Conservation (phyloP, 2,113 vertebrate genomes). For the Campylorhamphus procurvoides region DNA sequence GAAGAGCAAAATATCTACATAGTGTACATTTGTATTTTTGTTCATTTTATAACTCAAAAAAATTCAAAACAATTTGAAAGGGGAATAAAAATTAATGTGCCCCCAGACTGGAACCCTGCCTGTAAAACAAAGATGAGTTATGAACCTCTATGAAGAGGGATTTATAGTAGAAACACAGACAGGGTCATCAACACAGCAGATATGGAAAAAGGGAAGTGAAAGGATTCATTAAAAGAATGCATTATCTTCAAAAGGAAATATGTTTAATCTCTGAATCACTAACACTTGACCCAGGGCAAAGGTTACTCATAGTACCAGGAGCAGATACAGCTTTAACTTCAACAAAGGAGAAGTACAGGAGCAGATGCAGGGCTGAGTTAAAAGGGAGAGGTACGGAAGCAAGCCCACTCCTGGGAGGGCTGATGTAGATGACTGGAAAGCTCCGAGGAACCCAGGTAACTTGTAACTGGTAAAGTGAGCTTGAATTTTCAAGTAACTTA, state of each 20-base stretch:
- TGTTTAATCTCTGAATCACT: neutral
- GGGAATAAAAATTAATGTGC: neutral
- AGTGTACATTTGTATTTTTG: neutral
- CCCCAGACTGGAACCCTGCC: neutral
- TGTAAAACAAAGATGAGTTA: neutral
- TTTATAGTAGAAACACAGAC: conserved; percentile 7
- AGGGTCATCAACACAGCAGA: neutral
- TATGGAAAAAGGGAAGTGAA: neutral
- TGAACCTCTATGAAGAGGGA: neutral
- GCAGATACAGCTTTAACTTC: neutral
- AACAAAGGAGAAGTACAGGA: neutral
- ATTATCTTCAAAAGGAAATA: neutral
- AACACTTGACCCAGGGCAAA: neutral
- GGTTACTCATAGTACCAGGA: neutral
- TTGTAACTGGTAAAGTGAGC: neutral
- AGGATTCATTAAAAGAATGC: neutral
- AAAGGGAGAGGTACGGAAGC: neutral
- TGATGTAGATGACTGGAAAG: neutral
- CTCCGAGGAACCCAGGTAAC: neutral
- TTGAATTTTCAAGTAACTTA: neutral
- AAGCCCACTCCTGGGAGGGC: neutral
- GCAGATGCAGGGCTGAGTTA: neutral
- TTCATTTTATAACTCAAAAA: neutral
- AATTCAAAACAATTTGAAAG: conserved; percentile 18
- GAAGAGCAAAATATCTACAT: neutral